These are phyloP conservation scores for Imbricaverruca yamaguchii DNA, from an alignment of 2,888 invertebrate genomes.

Conservation along the genomic window DNA sequence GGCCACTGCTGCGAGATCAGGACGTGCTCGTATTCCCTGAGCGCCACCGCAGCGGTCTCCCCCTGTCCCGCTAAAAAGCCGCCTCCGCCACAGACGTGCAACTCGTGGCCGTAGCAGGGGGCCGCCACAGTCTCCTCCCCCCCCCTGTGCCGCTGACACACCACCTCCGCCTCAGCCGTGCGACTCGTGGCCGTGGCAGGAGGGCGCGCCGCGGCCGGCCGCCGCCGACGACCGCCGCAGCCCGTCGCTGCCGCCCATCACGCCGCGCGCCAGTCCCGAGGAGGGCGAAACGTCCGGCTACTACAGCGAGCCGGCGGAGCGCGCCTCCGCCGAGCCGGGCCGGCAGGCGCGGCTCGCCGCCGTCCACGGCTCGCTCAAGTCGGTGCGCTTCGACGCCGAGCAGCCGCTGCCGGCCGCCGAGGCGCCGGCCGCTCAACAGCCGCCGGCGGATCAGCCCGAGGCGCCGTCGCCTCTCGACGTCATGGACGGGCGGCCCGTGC, in stretches of 20 bases:
- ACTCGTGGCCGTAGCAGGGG: too few relatives aligned
- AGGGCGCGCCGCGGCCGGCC: neutral
- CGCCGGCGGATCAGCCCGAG: neutral
- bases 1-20: too few relatives aligned
- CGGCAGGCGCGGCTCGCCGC: neutral
- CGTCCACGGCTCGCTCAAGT: neutral
- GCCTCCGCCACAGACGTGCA: too few relatives aligned
- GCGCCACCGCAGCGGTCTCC: too few relatives aligned
- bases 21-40: too few relatives aligned
- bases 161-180: neutral
- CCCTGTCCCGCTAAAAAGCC: too few relatives aligned
- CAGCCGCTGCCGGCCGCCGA: neutral
- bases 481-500: neutral
- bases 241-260: conserved; percentile 61
- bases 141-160: too few relatives aligned
- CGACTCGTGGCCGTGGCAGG: neutral
- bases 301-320: conserved; percentile 54
- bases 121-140: too few relatives aligned
- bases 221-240: conserved; percentile 43
- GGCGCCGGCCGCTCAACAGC: neutral
- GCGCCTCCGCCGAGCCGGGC: neutral
- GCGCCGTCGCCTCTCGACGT: neutral
- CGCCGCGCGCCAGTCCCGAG: conserved; percentile 32
- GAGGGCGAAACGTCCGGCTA: conserved; percentile 76
- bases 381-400: neutral